Evolutionary conservation across 2,797 vertebrate genomes (phyloP).

Genomic region (Hapalemur alaotrensis): DNA sequence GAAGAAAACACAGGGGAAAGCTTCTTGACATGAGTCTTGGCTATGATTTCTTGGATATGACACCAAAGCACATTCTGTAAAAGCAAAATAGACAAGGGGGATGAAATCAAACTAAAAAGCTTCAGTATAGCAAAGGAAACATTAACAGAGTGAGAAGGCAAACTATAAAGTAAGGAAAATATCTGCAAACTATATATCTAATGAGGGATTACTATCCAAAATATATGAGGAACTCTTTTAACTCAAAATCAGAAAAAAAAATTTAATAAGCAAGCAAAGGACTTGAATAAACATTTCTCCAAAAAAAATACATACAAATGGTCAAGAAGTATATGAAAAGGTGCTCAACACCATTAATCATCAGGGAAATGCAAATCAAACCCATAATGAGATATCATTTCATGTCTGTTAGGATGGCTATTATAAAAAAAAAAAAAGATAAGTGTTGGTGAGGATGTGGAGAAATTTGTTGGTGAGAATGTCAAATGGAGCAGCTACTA

Average conservation of each 20-base stretch:
- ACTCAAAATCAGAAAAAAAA: not conserved
- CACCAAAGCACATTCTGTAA: not conserved
- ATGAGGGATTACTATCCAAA: not conserved
- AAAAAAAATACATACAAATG: not conserved
- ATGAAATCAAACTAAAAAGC: not conserved
- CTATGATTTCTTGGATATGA: not conserved
- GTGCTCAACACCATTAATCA: not conserved
- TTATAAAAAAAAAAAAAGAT: not conserved
- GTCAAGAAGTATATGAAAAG: not conserved
- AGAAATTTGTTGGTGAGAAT: not conserved
- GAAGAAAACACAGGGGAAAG: not conserved
- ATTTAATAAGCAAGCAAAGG: not conserved
- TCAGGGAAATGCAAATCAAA: not conserved
- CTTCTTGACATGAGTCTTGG: not conserved
- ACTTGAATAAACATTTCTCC: not conserved
- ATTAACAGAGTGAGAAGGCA: not conserved
- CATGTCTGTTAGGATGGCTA: not conserved
- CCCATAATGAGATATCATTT: not conserved
- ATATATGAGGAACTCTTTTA: not conserved
- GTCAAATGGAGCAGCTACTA: not conserved
- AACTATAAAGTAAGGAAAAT: not conserved
- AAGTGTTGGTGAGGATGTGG: not conserved
- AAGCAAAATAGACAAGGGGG: not conserved
- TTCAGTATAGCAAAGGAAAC: not conserved
- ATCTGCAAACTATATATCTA: not conserved